phyloP scores from a whole-genome alignment of 2,888 invertebrate genomes.

The Antheraea yamamai region DNA sequence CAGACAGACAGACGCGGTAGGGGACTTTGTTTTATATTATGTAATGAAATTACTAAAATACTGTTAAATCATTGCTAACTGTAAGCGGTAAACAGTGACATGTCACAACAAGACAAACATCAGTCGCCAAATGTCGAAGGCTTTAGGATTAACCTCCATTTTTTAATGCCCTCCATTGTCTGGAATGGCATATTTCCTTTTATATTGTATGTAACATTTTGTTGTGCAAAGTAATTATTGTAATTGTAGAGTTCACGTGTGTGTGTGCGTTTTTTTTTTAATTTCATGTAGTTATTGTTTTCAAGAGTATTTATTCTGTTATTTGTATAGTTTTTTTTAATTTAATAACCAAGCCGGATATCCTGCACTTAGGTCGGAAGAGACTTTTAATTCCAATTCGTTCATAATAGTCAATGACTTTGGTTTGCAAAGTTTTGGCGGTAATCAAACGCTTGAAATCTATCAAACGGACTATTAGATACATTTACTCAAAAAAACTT shows the following conservation, averaged over 20 bases:
- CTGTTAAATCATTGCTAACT: not conserved
- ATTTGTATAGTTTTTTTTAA: not conserved
- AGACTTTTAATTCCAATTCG: not conserved
- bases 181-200: slow-evolving; percentile 27
- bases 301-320: not conserved
- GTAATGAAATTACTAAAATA: not conserved
- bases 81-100: not conserved
- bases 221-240: slow-evolving; percentile 26
- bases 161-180: slow-evolving; percentile 28
- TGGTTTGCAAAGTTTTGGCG: not conserved
- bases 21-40: no score
- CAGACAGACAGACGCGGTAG: no score
- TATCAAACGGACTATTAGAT: no score
- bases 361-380: not conserved
- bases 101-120: slow-evolving; percentile 5
- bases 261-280: slow-evolving; percentile 4
- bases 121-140: slow-evolving; percentile 10
- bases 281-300: not conserved
- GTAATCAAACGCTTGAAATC: no score
- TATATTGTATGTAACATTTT: slow-evolving; percentile 26
- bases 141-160: slow-evolving; percentile 18
- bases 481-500: no score
- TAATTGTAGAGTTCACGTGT: slow-evolving; percentile 21
- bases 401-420: not conserved
- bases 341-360: not conserved